Conservation (phyloP, 1,140 invertebrate genomes). For the Schlechtendalia chinensis region DNA sequence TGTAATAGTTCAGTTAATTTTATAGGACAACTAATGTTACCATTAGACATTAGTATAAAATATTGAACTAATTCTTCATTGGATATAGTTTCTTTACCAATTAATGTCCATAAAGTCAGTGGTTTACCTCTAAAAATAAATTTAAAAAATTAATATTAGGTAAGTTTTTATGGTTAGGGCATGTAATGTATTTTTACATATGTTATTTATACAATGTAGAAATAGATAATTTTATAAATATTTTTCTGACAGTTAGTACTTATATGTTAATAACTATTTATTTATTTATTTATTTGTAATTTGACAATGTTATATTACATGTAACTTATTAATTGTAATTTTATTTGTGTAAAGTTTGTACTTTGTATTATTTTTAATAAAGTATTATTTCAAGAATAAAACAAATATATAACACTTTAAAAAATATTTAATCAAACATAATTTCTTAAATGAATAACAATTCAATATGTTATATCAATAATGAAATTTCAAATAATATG, state of each 20-base stretch:
- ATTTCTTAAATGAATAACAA: no score
- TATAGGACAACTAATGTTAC: constrained; percentile 45
- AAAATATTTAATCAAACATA: no score
- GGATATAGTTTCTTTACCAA: constrained; percentile 17
- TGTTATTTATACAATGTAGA: background rate
- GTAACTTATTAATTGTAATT: no score
- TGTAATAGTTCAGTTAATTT: constrained; percentile 41
- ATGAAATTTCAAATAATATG: background rate
- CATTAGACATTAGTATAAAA: constrained; percentile 45
- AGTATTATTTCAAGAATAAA: no score
- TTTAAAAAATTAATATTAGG: constrained; percentile 4
- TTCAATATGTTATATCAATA: background rate
- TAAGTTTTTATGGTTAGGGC: background rate
- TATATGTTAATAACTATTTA: no score
- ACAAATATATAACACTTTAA: no score
- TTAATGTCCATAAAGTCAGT: constrained; percentile 41
- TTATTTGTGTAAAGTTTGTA: no score
- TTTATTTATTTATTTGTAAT: no score
- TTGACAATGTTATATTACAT: no score
- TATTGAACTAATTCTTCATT: constrained; percentile 46
- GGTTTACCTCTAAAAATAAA: constrained; percentile 40
- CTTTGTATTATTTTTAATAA: no score
- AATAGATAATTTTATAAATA: background rate
- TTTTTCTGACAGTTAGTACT: background rate
- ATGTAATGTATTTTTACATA: background rate